Percentiles rank a stretch among this genome's conserved stretches.
phyloP scores from a whole-genome alignment of 2,797 vertebrate genomes.

The Chromis chromis region DNA sequence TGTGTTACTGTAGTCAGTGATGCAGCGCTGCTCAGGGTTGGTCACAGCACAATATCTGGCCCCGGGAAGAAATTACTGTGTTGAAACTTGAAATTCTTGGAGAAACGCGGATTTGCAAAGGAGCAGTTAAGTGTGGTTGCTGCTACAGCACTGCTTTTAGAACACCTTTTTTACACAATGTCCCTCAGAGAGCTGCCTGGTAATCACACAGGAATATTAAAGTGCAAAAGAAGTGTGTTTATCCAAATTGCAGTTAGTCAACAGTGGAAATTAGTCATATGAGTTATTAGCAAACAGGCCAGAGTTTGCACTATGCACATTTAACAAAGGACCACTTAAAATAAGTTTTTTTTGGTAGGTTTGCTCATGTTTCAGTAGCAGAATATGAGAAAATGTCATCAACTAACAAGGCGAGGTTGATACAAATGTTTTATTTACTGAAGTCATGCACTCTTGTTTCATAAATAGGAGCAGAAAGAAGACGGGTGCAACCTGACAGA shows the following conservation, averaged over 20 bases:
- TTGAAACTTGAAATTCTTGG: conserved; percentile 46
- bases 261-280: background rate
- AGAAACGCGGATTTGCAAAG: conserved; percentile 52
- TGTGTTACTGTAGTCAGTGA: conserved; percentile 65
- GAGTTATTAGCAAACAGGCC: background rate
- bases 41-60: conserved; percentile 65
- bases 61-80: conserved; percentile 61
- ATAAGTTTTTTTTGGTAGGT: background rate
- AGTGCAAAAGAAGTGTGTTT: conserved; percentile 4
- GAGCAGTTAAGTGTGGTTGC: conserved; percentile 41
- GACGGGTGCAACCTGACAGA: background rate
- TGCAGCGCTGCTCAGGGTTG: conserved; percentile 49
- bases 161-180: conserved; percentile 18
- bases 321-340: background rate
- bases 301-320: background rate
- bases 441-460: background rate
- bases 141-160: conserved; percentile 39
- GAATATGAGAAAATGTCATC: background rate
- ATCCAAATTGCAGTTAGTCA: conserved; percentile 1
- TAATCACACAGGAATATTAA: conserved; percentile 28
- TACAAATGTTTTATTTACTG: background rate
- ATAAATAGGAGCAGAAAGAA: background rate
- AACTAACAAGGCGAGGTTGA: background rate
- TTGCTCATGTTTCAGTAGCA: background rate
- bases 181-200: background rate